phyloP scores from a whole-genome alignment of 2,113 vertebrate species.

The Heterochromis multidens region DNA sequence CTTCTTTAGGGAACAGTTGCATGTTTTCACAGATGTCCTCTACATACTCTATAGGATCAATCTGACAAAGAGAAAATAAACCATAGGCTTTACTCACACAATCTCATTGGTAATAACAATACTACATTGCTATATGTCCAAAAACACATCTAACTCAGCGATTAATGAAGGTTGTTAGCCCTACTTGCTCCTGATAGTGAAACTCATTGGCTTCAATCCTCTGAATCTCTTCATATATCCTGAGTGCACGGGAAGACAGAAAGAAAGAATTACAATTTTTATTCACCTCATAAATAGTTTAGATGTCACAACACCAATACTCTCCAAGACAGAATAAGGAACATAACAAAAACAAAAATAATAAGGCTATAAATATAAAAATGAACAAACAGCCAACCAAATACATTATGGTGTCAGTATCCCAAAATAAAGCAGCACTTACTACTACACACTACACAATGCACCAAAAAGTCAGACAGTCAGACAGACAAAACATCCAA shows the following conservation, averaged over 20 bases:
- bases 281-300: not conserved
- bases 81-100: not conserved
- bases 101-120: too few species aligned
- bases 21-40: slow-evolving; percentile 97
- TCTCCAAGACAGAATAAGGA: not conserved
- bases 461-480: not conserved
- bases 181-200: slow-evolving; percentile 94
- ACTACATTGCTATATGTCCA: not conserved
- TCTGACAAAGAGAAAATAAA: slow-evolving; percentile 68
- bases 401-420: not conserved
- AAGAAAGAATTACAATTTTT: not conserved
- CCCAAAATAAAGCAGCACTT: not conserved
- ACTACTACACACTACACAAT: not conserved
- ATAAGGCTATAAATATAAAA: not conserved
- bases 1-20: slow-evolving; percentile 90
- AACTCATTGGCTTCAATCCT: slow-evolving; percentile 97
- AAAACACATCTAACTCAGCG: not conserved
- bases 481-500: not conserved
- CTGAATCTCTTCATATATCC: slow-evolving; percentile 96
- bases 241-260: slow-evolving; percentile 47
- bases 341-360: not conserved
- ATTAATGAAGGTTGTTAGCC: not conserved
- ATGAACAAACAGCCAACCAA: not conserved
- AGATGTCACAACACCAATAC: not conserved
- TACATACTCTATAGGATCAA: slow-evolving; percentile 92